Evolutionary conservation across 2,888 invertebrate species (phyloP), one percentile per base, ranked within the genome.

Genomic region (Hetaerina titia): DNA sequence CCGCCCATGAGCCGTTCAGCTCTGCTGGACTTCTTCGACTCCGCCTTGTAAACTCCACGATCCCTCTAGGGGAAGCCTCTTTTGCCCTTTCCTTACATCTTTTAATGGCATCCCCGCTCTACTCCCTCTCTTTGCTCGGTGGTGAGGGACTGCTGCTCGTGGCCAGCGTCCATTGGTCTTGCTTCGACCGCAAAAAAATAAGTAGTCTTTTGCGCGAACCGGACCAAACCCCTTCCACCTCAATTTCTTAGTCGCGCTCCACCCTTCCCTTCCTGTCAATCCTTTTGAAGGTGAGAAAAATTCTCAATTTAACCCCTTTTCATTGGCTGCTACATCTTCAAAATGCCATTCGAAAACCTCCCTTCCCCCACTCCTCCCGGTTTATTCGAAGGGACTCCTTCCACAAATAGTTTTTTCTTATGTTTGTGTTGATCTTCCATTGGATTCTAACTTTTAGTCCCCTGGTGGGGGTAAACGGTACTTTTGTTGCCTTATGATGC

Each of bases 141-240:
- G 45, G 45, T 45, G 45, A 45, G 45, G 22, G 0, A 25, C 60
- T 69, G 7, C 60, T 64, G 90, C 90, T 64, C 90, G 90, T 90
- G 90, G 64, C 64, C 90, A 90, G 64, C 7, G 90, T 64, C 64
- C 90, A 64, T 58, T 90, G 63, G 90, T 64, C 64, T 90, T 64
- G 31, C 64, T 90, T 90, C 69, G 64, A 90, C 90, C 90, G 90
- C 31, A 69, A n/a, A 22, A n/a, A 22, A 69, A 69, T 90, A 90
- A 60, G 45, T 45, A 45, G 1, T 58, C 31, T 90, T 64, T 25
- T 19, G 19, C 31, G 63, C 90, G 64, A 63, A 63, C 90, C 63
- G 63, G 45, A 25, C 90, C 31, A 64, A 90, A 17, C 64, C 90
- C 25, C n/a, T 58, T 58, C 17, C 31, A 22, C 63, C 90, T 60